These are phyloP conservation scores for Nysson spinosus DNA, from an alignment of 2,888 invertebrate genomes.

Conservation along the genomic window DNA sequence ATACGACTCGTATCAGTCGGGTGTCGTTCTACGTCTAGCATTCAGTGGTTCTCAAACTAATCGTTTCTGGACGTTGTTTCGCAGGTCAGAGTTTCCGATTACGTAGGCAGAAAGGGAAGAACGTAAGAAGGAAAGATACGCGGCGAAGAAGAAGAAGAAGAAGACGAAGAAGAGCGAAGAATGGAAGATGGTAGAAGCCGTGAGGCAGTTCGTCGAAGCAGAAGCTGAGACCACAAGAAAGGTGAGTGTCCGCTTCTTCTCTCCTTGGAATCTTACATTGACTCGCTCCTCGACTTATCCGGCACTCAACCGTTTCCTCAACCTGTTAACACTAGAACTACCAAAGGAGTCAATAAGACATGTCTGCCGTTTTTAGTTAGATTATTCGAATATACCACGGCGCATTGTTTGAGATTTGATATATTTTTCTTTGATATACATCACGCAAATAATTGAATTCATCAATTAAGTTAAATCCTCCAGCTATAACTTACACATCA, in stretches of 20 bases:
- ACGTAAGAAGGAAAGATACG: constrained; percentile 11
- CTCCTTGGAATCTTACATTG: constrained; percentile 60
- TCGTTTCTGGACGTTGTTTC: constrained; percentile 4
- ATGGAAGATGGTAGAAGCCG: constrained; percentile 43
- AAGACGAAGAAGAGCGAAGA: constrained; percentile 27
- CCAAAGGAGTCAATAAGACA: too few relatives aligned
- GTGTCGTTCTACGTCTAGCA: too few relatives aligned
- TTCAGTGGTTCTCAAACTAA: constrained; percentile 8
- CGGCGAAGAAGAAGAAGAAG: constrained; percentile 1
- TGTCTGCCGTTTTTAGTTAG: too few relatives aligned
- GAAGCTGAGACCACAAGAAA: constrained; percentile 53
- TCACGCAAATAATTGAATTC: too few relatives aligned
- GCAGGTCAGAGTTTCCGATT: constrained; percentile 43
- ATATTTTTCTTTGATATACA: too few relatives aligned
- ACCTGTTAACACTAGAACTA: too few relatives aligned
- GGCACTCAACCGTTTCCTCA: too few relatives aligned
- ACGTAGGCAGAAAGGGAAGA: constrained; percentile 14
- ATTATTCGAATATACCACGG: too few relatives aligned
- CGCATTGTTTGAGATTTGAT: too few relatives aligned
- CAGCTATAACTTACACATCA: too few relatives aligned
- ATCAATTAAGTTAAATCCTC: too few relatives aligned
- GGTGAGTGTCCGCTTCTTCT: constrained; percentile 62
- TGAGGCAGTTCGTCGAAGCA: constrained; percentile 50
- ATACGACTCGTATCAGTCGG: too few relatives aligned
- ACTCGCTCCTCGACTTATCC: constrained; percentile 38